Conservation (phyloP, 2,113 vertebrate genomes). For the Castor canadensis region DNA sequence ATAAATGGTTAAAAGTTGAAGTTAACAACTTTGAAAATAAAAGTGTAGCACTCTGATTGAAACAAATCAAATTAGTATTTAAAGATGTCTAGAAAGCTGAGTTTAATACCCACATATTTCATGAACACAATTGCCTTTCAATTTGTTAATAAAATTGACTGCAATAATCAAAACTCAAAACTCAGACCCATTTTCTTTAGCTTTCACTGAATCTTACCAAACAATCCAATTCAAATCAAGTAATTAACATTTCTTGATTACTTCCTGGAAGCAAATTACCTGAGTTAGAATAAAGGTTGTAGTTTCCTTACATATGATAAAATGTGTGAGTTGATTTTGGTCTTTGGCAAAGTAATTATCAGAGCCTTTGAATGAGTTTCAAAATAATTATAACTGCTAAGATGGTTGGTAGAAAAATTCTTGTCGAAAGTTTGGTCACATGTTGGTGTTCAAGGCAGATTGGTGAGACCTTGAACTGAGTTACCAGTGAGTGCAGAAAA, state of each 20-base stretch:
- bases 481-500: background rate
- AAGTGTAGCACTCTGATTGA: background rate
- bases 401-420: background rate
- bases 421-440: background rate
- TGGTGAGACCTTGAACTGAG: background rate
- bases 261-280: background rate
- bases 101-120: background rate
- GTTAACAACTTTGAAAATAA: background rate
- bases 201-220: background rate
- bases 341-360: slow-evolving; percentile 12
- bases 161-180: background rate
- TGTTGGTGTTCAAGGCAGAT: background rate
- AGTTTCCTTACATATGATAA: background rate
- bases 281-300: background rate
- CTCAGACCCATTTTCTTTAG: background rate
- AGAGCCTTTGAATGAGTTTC: background rate
- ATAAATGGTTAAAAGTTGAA: background rate
- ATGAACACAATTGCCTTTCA: background rate
- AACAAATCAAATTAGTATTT: slow-evolving; percentile 1
- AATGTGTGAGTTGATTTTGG: background rate
- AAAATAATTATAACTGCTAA: background rate
- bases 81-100: background rate
- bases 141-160: slow-evolving; percentile 22
- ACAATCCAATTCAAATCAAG: slow-evolving; percentile 1
- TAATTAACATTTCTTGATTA: slow-evolving; percentile 27